Evolutionary conservation across 2,113 vertebrate genomes (phyloP), one percentile per base, ranked within the genome.

Genomic region (Chaenogobius annularis): DNA sequence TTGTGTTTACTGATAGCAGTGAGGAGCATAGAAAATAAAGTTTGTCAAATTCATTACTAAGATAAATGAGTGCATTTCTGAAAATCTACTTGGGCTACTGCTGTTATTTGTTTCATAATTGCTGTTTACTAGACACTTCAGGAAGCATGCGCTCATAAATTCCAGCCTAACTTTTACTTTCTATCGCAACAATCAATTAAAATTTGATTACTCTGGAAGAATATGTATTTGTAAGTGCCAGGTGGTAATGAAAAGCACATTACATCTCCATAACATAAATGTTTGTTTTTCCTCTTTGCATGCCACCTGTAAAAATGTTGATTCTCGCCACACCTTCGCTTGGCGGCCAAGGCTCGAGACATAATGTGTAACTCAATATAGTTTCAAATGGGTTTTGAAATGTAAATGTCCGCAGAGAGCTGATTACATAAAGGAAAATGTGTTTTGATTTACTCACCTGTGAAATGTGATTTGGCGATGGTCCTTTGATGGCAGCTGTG

Each of bases 61-160:
- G 61, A 11, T 17, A 63, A 63, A 63, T 12, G 10, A 40, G 17
- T 3, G 26, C 10, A 11, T 37, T 72, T 64, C 74, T 50, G 23
- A 64, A 69, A 75, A 56, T 47, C 62, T 17, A 23, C 44, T 69
- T 44, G 58, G 31, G 13, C 44, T 31, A 46, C 56, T 56, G 66
- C 37, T 40, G 26, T 63, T 66, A n/a, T 69, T 80, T 79, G 64
- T 23, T 77, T 47, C 74, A 73, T 70, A 65, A 31, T 72, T 64
- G 64, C 40, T 54, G 44, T 61, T 67, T 69, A 77, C 26, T 9
- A 71, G 84, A 71, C 74, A 67, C 78, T 56, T 65, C 77, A 85
- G 78, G 80, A 81, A 50, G 59, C 69, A 65, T 68, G 63, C 23
- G 69, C 68, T 72, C 80, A 78, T 86, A 73, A 85, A 83, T 65